Evolutionary conservation across 2,888 invertebrate species (phyloP), one percentile per base, ranked within the genome.

Genomic region (Druceiella hillmani): DNA sequence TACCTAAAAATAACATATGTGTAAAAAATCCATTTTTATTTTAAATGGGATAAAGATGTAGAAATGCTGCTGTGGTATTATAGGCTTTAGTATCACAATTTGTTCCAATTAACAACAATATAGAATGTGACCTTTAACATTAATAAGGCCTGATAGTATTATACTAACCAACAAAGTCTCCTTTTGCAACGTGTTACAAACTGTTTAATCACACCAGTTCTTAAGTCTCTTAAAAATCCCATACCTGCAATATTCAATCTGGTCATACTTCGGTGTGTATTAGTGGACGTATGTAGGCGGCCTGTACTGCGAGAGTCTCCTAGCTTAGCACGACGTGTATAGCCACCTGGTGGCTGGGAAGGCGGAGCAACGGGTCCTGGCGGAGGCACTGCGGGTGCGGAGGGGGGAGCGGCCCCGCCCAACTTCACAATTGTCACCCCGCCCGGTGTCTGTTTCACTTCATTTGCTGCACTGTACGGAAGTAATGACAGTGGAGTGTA

Each of bases 391-490:
- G 41, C 17, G 33, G 41, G 38, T 29, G 44, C 32, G 17, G 40
- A 43, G 15, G 48, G 33, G 26, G 47, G 31, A 42, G 49, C 44
- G 29, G 50, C 47, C 24, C 77, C 78, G 27, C 83, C 83, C 9
- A 87, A 74, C 57, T 85, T 84, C 14, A 87, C 87, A 42, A 87
- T 86, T 1, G 87, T 88, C 4, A 87, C 83, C 3, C 85, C 85
- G 2, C 82, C 80, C 0, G 82, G 79, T 1, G 79, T 84, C 43
- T 82, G 78, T 56, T 81, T 81, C 24, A 83, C 79, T 57, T 81
- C 79, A 53, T 75, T 66, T 57, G 59, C 71, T 17, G 15, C 14
- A n/a, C n/a, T n/a, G n/a, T n/a, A n/a, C n/a, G n/a, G n/a, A n/a
- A n/a, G n/a, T n/a, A n/a, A n/a, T n/a, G n/a, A n/a, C n/a, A n/a